Base-by-base conservation (phyloP, 1,140 invertebrate species). In the Drosophila bifasciata region DNA sequence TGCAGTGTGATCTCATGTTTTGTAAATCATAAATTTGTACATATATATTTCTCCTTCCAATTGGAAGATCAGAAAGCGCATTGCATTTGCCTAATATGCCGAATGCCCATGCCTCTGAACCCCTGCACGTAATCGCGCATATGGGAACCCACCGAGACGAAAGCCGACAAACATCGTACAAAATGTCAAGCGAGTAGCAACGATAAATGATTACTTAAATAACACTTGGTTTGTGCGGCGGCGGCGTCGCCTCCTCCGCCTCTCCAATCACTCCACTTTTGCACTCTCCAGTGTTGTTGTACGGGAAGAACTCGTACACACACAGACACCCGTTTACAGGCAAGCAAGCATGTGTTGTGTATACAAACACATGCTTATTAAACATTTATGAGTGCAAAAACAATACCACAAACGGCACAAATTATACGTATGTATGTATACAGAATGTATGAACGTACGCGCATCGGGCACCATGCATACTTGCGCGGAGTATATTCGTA, bases 331-430 rank as follows among this genome's bases (percentile, higher is more conserved):
- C 32, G 32, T 36, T 36, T 13, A 36, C 15, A 46, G 36, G 16
- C 32, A 16, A 36, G 28, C 19, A 36, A 36, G 28, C 19, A 36
- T 36, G 11, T 36, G 32, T 36, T 36, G 32, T 36, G 32, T 36
- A 36, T 13, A 39, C 25, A 19, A 45, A 40, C 48, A 48, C 68
- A 63, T 25, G 58, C 74, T 83, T 83, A 78, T 83, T 83, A 81
- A 81, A 83, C 74, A 78, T 81, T 83, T 83, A 81, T 67, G 77
- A 84, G 60, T 50, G 41, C 49, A 84, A 63, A 63, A 83, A 85
- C 70, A 83, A 84, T 78, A 75, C 44, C 60, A 52, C 74, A 61
- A 64, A 48, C 55, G 40, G 43, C 49, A 49, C 19, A 32, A 23
- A 53, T 25, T 32, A 25, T 32, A 49, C 7, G 48, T 21, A 21